These are phyloP conservation scores for Eurois occulta DNA, from an alignment of 2,888 invertebrate genomes.

Conservation along the genomic window DNA sequence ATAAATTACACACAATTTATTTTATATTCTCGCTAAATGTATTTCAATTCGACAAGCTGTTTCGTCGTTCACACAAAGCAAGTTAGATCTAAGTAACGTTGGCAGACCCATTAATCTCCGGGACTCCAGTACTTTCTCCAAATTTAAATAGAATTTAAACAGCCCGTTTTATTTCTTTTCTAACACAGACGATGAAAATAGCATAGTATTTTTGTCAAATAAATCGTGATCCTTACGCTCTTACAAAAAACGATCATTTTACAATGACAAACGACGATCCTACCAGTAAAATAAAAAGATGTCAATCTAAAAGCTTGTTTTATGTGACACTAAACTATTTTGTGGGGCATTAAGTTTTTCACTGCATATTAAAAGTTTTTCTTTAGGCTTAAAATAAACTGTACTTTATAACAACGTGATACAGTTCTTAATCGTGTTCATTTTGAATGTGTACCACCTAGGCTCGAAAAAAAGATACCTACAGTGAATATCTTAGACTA, in stretches of 20 bases:
- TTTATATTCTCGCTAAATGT: neutral
- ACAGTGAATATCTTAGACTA: neutral
- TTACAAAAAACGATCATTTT: neutral
- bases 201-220: neutral
- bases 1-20: no score
- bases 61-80: neutral
- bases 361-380: constrained; percentile 15
- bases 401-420: neutral
- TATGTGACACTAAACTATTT: constrained; percentile 51
- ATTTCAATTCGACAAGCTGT: neutral
- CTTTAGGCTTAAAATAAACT: neutral
- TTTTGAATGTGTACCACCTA: neutral
- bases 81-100: neutral
- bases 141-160: constrained; percentile 18
- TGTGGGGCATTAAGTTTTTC: constrained; percentile 30
- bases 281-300: neutral
- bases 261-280: neutral
- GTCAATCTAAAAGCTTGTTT: constrained; percentile 46
- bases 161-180: constrained; percentile 12
- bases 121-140: neutral
- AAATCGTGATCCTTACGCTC: neutral
- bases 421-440: neutral
- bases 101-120: constrained; percentile 12
- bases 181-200: neutral
- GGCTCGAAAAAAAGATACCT: constrained; percentile 14